Percentiles rank a stretch among this genome's conserved stretches.
phyloP scores from a whole-genome alignment of 64 coral and sea anemone genomes.

The Acropora yongei region DNA sequence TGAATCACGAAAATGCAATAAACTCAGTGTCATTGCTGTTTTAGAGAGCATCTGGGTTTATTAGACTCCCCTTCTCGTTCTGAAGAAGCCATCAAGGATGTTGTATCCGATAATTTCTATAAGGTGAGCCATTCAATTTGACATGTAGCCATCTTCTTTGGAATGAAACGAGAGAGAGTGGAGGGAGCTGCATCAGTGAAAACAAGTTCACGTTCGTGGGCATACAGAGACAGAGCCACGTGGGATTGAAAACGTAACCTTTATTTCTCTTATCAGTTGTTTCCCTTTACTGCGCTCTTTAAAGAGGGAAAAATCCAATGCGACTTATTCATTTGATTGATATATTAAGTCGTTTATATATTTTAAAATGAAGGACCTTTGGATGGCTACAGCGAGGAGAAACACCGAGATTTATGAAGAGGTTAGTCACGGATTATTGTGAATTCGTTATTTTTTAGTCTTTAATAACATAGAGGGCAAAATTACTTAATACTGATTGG shows the following conservation, averaged over 20 bases:
- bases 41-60: slow-evolving; percentile 90
- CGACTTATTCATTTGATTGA: no score
- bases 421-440: slow-evolving; percentile 24
- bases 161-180: no score
- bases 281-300: no score
- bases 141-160: no score
- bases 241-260: no score
- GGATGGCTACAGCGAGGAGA: slow-evolving; percentile 75
- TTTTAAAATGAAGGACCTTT: slow-evolving; percentile 54
- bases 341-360: not conserved
- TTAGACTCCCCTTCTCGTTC: slow-evolving; percentile 13
- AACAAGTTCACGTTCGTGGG: not conserved
- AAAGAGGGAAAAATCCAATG: no score
- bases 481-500: no score
- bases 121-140: slow-evolving; percentile 42
- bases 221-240: not conserved
- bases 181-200: not conserved
- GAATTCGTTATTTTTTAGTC: not conserved
- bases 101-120: slow-evolving; percentile 80
- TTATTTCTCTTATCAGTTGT: not conserved
- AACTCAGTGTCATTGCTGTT: not conserved
- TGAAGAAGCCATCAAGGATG: slow-evolving; percentile 64
- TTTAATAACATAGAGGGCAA: no score
- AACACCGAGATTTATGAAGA: slow-evolving; percentile 90
- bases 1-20: no score